Evolutionary conservation across 2,797 vertebrate genomes (phyloP).

Genomic region (Lycodopsis pacificus): DNA sequence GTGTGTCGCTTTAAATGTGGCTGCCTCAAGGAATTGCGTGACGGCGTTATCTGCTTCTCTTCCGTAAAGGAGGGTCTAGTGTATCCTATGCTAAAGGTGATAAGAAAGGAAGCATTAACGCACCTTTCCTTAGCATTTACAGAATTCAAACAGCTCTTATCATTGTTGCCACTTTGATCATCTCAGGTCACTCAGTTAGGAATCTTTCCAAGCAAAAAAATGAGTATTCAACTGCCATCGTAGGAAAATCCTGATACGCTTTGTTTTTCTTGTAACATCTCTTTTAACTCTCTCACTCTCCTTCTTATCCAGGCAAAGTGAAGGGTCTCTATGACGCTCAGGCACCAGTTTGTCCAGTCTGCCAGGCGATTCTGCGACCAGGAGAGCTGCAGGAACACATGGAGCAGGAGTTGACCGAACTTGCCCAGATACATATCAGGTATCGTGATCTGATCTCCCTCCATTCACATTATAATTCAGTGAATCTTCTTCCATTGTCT

Average conservation of each 20-base stretch:
- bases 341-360: constrained; percentile 94
- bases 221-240: not conserved
- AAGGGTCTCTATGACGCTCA: constrained; percentile 92
- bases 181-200: not conserved
- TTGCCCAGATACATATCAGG: constrained; percentile 92
- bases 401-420: constrained; percentile 93
- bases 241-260: not conserved
- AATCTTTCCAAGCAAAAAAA: too few relatives aligned
- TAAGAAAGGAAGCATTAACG: not conserved
- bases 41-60: not conserved
- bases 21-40: not conserved
- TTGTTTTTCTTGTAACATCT: not conserved
- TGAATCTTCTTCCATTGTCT: not conserved
- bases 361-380: constrained; percentile 90
- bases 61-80: not conserved
- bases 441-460: constrained; percentile 60
- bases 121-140: not conserved
- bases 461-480: not conserved
- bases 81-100: not conserved
- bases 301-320: constrained; percentile 86
- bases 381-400: constrained; percentile 96
- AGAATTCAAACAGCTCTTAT: not conserved
- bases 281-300: not conserved
- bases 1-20: not conserved
- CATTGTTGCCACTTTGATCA: not conserved